A percentile compares a stretch with the other conserved stretches of the same genome.
These are phyloP conservation scores for Patella vulgata DNA, from an alignment of 1,140 invertebrate species.

Conservation along the genomic window DNA sequence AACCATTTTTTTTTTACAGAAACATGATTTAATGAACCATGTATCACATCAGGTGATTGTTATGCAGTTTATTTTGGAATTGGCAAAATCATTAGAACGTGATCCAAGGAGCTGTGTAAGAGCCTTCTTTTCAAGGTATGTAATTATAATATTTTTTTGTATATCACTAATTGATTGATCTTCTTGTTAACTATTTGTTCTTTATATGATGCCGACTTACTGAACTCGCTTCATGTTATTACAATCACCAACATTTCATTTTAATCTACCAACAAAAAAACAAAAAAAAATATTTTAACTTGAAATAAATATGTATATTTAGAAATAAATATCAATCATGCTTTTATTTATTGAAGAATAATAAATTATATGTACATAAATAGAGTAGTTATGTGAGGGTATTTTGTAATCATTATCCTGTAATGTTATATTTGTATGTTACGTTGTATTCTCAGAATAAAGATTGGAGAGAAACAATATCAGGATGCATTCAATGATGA, in stretches of 20 bases:
- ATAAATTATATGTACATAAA: no score
- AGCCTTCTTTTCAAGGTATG: conserved; percentile 91
- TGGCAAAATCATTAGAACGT: conserved; percentile 92
- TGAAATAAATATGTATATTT: no score
- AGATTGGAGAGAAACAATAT: conserved; percentile 90
- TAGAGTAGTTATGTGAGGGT: no score
- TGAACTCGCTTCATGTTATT: not conserved
- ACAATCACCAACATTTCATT: no score
- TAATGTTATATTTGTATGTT: conserved; percentile 2
- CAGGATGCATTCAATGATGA: conserved; percentile 96
- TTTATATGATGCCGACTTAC: not conserved
- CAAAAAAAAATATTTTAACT: no score
- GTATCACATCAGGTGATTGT: conserved; percentile 98
- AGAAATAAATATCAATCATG: no score
- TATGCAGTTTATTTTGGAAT: conserved; percentile 98
- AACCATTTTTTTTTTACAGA: conserved; percentile 74
- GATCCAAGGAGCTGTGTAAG: conserved; percentile 92
- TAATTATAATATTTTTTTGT: not conserved
- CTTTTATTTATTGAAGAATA: no score
- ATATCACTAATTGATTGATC: not conserved
- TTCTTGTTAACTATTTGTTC: not conserved
- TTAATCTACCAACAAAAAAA: no score
- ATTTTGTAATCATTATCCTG: conserved; percentile 7
- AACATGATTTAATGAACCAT: conserved; percentile 93
- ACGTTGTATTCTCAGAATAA: conserved; percentile 74